Evolutionary conservation across 1,140 invertebrate species (phyloP).

Genomic region (Dermatophagoides farinae): DNA sequence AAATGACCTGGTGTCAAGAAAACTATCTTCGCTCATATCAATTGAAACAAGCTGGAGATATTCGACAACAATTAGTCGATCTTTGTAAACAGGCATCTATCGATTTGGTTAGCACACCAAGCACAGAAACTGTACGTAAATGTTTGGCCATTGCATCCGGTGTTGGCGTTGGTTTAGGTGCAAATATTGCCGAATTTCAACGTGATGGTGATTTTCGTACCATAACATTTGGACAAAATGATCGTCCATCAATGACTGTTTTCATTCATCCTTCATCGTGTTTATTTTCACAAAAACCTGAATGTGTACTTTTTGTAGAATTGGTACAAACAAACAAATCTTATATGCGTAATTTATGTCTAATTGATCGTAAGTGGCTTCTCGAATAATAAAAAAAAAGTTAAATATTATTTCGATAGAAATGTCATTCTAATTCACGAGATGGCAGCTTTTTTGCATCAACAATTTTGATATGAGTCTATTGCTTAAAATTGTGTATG

Average conservation of each 20-base stretch:
- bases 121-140: slow-evolving; percentile 13
- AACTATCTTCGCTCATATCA: slow-evolving; percentile 72
- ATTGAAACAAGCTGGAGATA: slow-evolving; percentile 54
- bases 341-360: slow-evolving; percentile 36
- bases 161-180: slow-evolving; percentile 46
- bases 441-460: no score
- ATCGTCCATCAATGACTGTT: slow-evolving; percentile 32
- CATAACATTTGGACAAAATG: slow-evolving; percentile 30
- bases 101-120: slow-evolving; percentile 46
- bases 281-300: slow-evolving; percentile 45
- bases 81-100: slow-evolving; percentile 50
- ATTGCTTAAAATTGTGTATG: no score
- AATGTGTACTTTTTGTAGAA: slow-evolving; percentile 68
- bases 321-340: slow-evolving; percentile 60
- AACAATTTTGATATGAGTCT: no score
- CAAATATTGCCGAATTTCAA: slow-evolving; percentile 69
- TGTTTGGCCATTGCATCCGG: slow-evolving; percentile 23
- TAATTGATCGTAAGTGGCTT: background rate
- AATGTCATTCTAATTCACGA: no score
- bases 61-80: slow-evolving; percentile 56
- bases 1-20: slow-evolving; percentile 72
- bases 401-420: background rate
- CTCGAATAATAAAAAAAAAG: background rate
- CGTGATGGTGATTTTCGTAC: slow-evolving; percentile 47
- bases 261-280: slow-evolving; percentile 63